phyloP scores from a whole-genome alignment of 1,140 invertebrate genomes.

The Diachasma alloeum region DNA sequence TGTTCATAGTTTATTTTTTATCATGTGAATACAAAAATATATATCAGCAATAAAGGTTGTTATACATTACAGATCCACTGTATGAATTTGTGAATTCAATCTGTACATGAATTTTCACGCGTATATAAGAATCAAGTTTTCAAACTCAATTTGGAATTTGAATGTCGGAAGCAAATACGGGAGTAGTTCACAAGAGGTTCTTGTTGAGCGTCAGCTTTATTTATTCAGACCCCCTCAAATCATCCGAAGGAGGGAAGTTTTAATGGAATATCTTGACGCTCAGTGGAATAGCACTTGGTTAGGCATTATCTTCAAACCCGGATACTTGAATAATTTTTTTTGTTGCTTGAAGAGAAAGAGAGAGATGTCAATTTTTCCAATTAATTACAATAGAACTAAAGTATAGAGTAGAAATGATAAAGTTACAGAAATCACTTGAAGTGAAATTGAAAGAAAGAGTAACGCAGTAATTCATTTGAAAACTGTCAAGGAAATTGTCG shows the following conservation, averaged over 20 bases:
- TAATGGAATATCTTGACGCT: constrained; percentile 38
- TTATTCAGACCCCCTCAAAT: constrained; percentile 30
- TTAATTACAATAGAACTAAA: neutral
- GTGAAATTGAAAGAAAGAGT: no score
- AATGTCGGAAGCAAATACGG: neutral
- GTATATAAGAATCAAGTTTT: neutral
- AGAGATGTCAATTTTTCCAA: neutral
- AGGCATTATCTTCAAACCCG: constrained; percentile 43
- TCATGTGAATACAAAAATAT: constrained; percentile 55
- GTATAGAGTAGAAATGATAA: no score
- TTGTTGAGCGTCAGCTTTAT: constrained; percentile 33
- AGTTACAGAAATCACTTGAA: no score
- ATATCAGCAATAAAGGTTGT: constrained; percentile 56
- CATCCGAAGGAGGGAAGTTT: constrained; percentile 30
- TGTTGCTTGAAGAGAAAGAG: neutral
- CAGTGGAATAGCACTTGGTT: constrained; percentile 43
- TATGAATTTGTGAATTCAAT: constrained; percentile 2
- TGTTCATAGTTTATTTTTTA: constrained; percentile 59
- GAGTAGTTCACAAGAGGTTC: neutral
- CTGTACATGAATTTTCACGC: neutral
- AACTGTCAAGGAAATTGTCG: neutral
- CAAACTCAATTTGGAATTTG: neutral
- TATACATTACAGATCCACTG: constrained; percentile 43
- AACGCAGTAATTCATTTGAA: neutral
- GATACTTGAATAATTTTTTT: neutral